Evolutionary conservation across 1,140 invertebrate species (phyloP).

Genomic region (Diorhabda elongata): DNA sequence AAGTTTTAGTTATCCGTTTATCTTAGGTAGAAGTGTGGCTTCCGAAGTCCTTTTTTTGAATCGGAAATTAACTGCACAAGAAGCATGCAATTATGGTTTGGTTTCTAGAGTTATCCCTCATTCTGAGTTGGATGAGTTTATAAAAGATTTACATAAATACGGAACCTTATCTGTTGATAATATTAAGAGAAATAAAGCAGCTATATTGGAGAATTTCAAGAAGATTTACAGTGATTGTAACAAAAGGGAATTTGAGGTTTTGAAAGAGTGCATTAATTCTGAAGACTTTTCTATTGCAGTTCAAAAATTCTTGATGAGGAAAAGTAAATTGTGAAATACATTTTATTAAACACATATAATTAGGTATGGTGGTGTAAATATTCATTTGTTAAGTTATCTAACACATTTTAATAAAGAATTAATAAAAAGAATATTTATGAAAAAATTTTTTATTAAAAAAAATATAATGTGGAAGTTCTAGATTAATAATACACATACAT

Average conservation of each 20-base stretch:
- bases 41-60: constrained; percentile 77
- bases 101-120: constrained; percentile 38
- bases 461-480: too few relatives aligned
- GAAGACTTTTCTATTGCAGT: constrained; percentile 38
- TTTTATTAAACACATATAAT: too few relatives aligned
- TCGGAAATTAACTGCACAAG: constrained; percentile 67
- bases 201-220: constrained; percentile 31
- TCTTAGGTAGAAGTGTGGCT: constrained; percentile 78
- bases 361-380: too few relatives aligned
- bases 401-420: too few relatives aligned
- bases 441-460: too few relatives aligned
- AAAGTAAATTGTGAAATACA: constrained; percentile 35
- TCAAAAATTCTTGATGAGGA: constrained; percentile 33
- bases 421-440: too few relatives aligned
- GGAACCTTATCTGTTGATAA: constrained; percentile 34
- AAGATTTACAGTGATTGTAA: constrained; percentile 28
- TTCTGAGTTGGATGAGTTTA: constrained; percentile 31
- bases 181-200: constrained; percentile 37
- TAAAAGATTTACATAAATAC: constrained; percentile 33
- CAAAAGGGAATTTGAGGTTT: constrained; percentile 32
- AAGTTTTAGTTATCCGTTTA: constrained; percentile 73
- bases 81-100: constrained; percentile 39
- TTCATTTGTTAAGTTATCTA: too few relatives aligned
- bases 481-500: too few relatives aligned
- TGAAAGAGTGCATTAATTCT: constrained; percentile 33